Evolutionary conservation across 2,113 vertebrate genomes (phyloP), one percentile per base, ranked within the genome.

Genomic region (Actenoides hombroni): DNA sequence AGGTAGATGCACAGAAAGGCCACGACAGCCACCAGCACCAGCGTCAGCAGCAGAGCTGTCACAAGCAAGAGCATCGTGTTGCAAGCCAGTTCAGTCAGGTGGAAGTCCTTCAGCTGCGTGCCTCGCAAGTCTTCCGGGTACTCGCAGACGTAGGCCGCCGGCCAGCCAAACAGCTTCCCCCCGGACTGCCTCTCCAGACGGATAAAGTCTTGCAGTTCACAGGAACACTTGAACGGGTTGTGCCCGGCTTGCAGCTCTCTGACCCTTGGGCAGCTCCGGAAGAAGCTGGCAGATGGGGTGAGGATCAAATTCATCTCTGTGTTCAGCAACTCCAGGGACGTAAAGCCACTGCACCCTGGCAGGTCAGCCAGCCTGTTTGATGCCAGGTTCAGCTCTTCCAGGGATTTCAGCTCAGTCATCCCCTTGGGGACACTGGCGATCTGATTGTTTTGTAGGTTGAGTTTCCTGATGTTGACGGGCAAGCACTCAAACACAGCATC

Each of bases 181-280:
- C 92, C 76, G 3, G 81, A 63, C 23, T 26, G 91, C 63, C 68
- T 79, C 73, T 94, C 42, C 42, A 97, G 90, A 4, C 19, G 86
- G 54, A 98, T 83, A 17, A 99, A 99, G n/a, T 80, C 75, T 60
- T 96, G 98, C 64, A 99, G 95, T 12, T 98, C 75, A 63, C 99
- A 99, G 13, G 78, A 98, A 33, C 99, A 99, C 49, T 94, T 97
- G 68, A 99, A 99, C 3, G 99, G 98, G 88, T 99, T 99, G 31
- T 74, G 51, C 51, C 98, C 98, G 1, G 97, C 98, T 33, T 98
- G 97, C 2, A 99, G 63, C 28, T 73, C 92, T 56, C 79, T 96
- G 14, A 99, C 95, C 6, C 86, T 31, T 13, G 91, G 95, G 93
- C 99, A 99, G 67, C 89, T 98, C 31, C 97, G 39, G 48, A 99